Evolutionary conservation across 1,140 invertebrate genomes (phyloP).

Genomic region (Potamilus streckersoni): DNA sequence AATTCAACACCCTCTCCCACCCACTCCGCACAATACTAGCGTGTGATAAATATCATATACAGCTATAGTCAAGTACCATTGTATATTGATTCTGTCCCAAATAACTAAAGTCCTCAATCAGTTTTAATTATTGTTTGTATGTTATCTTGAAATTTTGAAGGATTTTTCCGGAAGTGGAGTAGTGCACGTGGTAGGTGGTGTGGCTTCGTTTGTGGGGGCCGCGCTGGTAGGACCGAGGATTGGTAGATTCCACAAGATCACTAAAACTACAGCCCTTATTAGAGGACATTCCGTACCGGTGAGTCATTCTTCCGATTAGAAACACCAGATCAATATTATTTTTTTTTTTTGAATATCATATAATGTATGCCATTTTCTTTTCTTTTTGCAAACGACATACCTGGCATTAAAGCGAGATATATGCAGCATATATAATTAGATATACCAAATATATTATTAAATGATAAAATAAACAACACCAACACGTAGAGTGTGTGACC

Average conservation of each 20-base stretch:
- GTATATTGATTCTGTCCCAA: no score
- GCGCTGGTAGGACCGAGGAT: constrained; percentile 58
- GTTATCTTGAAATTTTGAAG: constrained; percentile 27
- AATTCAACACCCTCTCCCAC: no score
- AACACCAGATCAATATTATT: no score
- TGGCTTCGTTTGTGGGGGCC: constrained; percentile 69
- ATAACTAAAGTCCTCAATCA: neutral
- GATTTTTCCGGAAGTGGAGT: constrained; percentile 62
- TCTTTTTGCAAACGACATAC: neutral
- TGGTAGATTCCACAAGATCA: constrained; percentile 52
- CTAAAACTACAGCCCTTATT: constrained; percentile 50
- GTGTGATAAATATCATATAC: no score
- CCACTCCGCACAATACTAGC: no score
- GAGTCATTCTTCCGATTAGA: neutral
- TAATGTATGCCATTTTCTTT: no score
- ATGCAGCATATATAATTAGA: no score
- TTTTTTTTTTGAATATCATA: no score
- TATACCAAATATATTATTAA: neutral
- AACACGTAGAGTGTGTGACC: no score
- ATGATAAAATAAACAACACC: neutral
- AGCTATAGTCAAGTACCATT: no score
- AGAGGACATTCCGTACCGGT: constrained; percentile 70
- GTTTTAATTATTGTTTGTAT: neutral
- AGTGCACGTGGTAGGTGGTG: constrained; percentile 72
- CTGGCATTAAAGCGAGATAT: neutral